phyloP scores from a whole-genome alignment of 2,888 invertebrate species.

The Drosophila subquinaria region DNA sequence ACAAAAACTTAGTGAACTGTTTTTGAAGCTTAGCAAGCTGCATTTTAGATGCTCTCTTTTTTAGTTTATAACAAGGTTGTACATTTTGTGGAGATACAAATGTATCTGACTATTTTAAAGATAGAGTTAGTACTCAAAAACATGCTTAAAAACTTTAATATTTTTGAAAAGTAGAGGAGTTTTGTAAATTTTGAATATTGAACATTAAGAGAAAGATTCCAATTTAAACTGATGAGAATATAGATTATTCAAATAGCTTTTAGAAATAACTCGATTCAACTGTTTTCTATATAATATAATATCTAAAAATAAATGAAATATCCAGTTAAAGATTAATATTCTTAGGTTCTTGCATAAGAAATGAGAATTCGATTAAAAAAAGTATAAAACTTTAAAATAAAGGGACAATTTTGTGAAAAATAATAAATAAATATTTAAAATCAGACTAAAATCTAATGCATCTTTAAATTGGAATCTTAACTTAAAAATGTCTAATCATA shows the following conservation, averaged over 20 bases:
- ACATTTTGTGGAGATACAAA: background rate
- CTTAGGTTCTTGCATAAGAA: no score
- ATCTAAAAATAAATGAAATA: no score
- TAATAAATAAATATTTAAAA: background rate
- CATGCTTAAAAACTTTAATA: no score
- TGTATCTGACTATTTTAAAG: background rate
- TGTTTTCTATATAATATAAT: no score
- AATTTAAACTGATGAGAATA: background rate
- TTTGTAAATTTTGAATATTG: background rate
- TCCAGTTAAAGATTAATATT: no score
- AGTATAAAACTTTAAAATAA: background rate
- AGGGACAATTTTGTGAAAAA: no score
- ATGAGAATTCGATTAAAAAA: background rate
- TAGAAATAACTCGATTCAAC: background rate
- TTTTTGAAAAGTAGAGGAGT: no score
- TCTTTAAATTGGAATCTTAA: no score
- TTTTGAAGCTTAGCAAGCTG: background rate
- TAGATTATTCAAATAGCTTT: background rate
- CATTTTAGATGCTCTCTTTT: background rate
- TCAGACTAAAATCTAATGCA: no score
- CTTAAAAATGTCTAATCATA: background rate
- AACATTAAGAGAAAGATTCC: background rate
- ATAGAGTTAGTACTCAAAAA: no score
- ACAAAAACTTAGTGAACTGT: constrained; percentile 1
- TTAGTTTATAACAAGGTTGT: background rate